Conservation (phyloP, 2,888 invertebrate species). For the Embidobia sp. region DNA sequence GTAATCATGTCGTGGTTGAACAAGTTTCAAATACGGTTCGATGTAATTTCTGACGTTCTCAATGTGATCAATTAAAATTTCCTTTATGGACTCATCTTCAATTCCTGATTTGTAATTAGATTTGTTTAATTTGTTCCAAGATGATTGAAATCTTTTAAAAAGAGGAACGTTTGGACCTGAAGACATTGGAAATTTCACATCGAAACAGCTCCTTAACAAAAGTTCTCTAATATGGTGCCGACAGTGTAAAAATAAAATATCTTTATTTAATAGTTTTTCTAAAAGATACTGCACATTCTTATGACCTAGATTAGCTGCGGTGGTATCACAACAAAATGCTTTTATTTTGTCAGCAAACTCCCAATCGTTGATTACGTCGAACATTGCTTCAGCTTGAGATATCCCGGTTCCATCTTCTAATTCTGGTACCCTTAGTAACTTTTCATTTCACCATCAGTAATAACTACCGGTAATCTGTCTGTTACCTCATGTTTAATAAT, state of each 20-base stretch:
- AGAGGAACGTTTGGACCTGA: slow-evolving; percentile 64
- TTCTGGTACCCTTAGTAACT: slow-evolving; percentile 67
- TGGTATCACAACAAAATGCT: slow-evolving; percentile 70
- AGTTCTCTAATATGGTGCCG: slow-evolving; percentile 70
- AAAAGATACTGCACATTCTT: slow-evolving; percentile 57
- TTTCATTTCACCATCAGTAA: slow-evolving; percentile 64
- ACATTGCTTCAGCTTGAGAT: slow-evolving; percentile 54
- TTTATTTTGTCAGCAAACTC: slow-evolving; percentile 61
- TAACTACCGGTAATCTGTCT: slow-evolving; percentile 68
- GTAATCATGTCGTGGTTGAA: slow-evolving; percentile 57
- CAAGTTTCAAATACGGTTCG: slow-evolving; percentile 3
- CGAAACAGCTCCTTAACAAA: slow-evolving; percentile 65
- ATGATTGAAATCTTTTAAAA: slow-evolving; percentile 65
- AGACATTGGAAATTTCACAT: slow-evolving; percentile 60
- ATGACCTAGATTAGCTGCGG: slow-evolving; percentile 67
- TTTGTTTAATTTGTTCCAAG: slow-evolving; percentile 57
- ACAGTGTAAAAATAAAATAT: slow-evolving; percentile 66
- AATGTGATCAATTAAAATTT: slow-evolving; percentile 25
- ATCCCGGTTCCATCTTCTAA: slow-evolving; percentile 53
- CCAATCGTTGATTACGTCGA: slow-evolving; percentile 62
- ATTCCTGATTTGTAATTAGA: slow-evolving; percentile 36
- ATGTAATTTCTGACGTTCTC: not conserved
- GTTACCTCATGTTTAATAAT: slow-evolving; percentile 56
- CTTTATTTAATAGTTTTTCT: slow-evolving; percentile 66
- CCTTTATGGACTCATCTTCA: slow-evolving; percentile 26